Evolutionary conservation across 2,888 invertebrate genomes (phyloP).

Genomic region (Patella caerulea): DNA sequence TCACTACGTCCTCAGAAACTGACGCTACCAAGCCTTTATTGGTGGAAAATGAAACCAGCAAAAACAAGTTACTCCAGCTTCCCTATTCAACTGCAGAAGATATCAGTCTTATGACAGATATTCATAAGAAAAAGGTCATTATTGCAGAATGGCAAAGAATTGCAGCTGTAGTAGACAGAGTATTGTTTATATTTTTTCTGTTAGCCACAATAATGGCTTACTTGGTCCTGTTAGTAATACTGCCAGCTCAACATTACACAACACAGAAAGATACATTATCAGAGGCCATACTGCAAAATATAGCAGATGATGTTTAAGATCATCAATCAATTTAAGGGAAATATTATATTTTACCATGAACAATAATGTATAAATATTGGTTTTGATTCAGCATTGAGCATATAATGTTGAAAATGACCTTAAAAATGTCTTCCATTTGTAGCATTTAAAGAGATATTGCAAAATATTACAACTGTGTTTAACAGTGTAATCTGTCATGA

Average conservation of each 20-base stretch:
- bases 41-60: background rate
- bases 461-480: too few species aligned
- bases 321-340: too few species aligned
- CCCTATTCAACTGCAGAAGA: background rate
- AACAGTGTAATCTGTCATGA: too few species aligned
- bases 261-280: background rate
- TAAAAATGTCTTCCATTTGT: too few species aligned
- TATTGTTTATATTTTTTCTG: conserved; percentile 67
- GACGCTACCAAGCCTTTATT: background rate
- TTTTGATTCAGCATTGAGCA: too few species aligned
- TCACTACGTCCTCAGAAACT: background rate
- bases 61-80: background rate
- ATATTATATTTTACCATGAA: too few species aligned
- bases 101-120: conserved; percentile 12
- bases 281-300: background rate
- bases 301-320: too few species aligned
- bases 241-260: conserved; percentile 54
- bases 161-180: conserved; percentile 64
- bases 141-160: conserved; percentile 69
- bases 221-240: conserved; percentile 61
- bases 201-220: conserved; percentile 63
- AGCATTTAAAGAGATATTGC: too few species aligned
- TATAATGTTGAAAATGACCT: too few species aligned
- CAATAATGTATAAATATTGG: too few species aligned
- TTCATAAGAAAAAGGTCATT: conserved; percentile 47